Evolutionary conservation across 2,113 vertebrate genomes (phyloP), one percentile per base, ranked within the genome.

Genomic region (Propithecus coquereli): DNA sequence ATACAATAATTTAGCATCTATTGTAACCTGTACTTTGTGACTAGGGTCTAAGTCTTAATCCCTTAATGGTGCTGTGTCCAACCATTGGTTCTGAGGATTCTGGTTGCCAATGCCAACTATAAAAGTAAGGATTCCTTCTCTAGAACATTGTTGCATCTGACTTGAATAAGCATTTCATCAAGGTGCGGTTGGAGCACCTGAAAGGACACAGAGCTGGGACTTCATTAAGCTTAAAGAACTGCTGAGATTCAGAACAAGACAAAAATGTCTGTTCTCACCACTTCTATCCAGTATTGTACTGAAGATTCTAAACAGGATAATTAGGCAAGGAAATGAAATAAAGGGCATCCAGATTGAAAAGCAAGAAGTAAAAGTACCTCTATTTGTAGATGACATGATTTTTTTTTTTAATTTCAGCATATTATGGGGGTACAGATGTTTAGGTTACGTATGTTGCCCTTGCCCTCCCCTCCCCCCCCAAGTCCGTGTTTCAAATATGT

Each of bases 161-260:
- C 20, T 82, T 70, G 92, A 63, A 83, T 65, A 37, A 94, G 25
- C 14, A 84, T 94, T 95, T 94, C 23, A 54, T 88, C 22, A 63
- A 43, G 20, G 25, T 90, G 16, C 68, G 32, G 27, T 27, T 90
- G 50, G 30, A 63, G 54, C 45, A 74, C 17, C 61, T 74, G 16
- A 88, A 47, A 86, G 59, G 59, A 90, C 30, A 95, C 84, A 63
- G 27, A 79, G 34, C n/a, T 87, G 17, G n/a, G 10, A 95, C 9
- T 86, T 85, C 22, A 47, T 13, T 45, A 94, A 61, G n/a, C 43
- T 87, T 94, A 83, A 87, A 91, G 5, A 88, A 61, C 10, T 73
- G 3, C 61, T 65, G 43, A 93, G 52, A 85, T 82, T 12, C 40
- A 87, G 17, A 71, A 73, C 2, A 68, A 84, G 50, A 34, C 23